Evolutionary conservation across 2,797 vertebrate genomes (phyloP).

Genomic region (Simalia tracyae): DNA sequence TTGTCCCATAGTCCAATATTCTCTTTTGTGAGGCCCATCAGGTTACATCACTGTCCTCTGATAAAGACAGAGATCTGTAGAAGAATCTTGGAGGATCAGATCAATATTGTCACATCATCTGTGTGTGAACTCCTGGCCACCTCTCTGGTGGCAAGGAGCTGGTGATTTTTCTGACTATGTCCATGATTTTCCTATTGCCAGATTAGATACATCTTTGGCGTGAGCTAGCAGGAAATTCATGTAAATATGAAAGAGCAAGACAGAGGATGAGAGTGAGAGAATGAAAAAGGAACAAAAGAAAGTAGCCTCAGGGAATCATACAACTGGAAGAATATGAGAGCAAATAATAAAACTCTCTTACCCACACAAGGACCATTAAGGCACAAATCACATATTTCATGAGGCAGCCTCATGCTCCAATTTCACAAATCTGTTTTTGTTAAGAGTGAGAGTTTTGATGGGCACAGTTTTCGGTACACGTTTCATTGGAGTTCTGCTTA

Average conservation of each 20-base stretch:
- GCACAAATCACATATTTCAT: not conserved
- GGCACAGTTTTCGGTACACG: not conserved
- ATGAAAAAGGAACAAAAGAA: not conserved
- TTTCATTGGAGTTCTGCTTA: not conserved
- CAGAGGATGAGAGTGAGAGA: not conserved
- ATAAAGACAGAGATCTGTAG: not conserved
- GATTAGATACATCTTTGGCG: no score
- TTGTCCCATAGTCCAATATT: not conserved
- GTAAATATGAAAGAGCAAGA: not conserved
- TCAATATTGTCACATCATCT: no score
- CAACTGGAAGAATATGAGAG: not conserved
- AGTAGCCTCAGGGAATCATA: not conserved
- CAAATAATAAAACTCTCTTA: not conserved
- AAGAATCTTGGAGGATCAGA: not conserved
- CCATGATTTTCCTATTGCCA: not conserved
- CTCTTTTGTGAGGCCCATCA: no score
- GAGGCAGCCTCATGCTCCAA: not conserved
- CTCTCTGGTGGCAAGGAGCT: no score
- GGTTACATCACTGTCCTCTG: not conserved
- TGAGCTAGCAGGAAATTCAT: not conserved
- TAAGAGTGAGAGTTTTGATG: not conserved
- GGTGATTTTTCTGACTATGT: not conserved
- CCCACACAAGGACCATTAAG: not conserved
- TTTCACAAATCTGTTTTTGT: not conserved
- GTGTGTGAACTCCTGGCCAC: no score